These are phyloP conservation scores for Anaspis maculata DNA, from an alignment of 2,888 invertebrate genomes.

Conservation along the genomic window DNA sequence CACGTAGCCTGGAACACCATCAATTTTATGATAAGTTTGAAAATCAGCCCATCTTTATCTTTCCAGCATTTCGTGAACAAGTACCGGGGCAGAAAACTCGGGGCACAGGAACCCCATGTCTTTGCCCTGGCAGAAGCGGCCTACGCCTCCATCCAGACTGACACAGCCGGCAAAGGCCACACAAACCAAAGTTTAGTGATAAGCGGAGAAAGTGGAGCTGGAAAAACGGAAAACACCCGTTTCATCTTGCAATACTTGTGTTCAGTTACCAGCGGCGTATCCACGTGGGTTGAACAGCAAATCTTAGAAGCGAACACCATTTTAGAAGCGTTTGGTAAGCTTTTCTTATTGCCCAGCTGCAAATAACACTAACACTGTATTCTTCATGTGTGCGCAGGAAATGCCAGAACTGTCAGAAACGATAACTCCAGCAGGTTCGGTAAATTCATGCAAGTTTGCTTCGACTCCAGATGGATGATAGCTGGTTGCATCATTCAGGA, in stretches of 20 bases:
- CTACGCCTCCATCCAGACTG: slow-evolving; percentile 63
- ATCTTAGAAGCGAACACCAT: slow-evolving; percentile 91
- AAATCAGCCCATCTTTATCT: too few species aligned
- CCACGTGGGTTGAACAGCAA: slow-evolving; percentile 93
- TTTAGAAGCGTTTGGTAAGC: slow-evolving; percentile 79
- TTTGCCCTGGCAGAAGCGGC: slow-evolving; percentile 88
- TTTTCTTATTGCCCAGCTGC: too few species aligned
- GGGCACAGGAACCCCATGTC: slow-evolving; percentile 76
- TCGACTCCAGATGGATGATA: slow-evolving; percentile 82
- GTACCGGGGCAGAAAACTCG: slow-evolving; percentile 77
- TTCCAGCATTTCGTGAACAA: slow-evolving; percentile 76
- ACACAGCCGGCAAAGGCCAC: slow-evolving; percentile 25
- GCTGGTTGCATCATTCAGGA: slow-evolving; percentile 88
- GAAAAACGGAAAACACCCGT: slow-evolving; percentile 90
- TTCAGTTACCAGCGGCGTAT: slow-evolving; percentile 70
- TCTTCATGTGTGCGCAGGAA: slow-evolving; percentile 50
- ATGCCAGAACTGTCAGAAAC: slow-evolving; percentile 87
- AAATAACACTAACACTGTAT: too few species aligned
- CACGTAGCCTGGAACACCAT: too few species aligned
- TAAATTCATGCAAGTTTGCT: slow-evolving; percentile 92
- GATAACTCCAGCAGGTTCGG: slow-evolving; percentile 91
- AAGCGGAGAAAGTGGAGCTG: slow-evolving; percentile 88
- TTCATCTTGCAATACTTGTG: slow-evolving; percentile 87
- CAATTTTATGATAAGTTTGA: too few species aligned
- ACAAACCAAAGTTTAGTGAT: slow-evolving; percentile 78